Evolutionary conservation across 1,140 invertebrate genomes (phyloP).

Genomic region (Heterodera schachtii): DNA sequence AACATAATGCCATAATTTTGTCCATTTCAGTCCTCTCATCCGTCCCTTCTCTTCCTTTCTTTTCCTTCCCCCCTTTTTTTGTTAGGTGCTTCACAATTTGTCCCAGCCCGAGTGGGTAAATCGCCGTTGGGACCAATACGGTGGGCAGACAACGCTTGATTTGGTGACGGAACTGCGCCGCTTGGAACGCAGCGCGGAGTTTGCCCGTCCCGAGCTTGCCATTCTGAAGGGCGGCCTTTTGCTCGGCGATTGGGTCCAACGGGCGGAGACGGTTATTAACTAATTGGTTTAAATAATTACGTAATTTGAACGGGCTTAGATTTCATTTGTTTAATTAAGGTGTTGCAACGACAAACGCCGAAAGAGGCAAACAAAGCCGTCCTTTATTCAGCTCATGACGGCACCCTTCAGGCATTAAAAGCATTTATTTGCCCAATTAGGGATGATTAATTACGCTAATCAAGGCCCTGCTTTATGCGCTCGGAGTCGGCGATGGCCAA

Average conservation of each 20-base stretch:
- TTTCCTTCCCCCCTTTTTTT: too few relatives aligned
- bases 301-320: too few relatives aligned
- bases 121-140: slow-evolving; percentile 36
- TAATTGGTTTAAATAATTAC: too few relatives aligned
- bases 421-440: background rate
- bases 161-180: slow-evolving; percentile 39
- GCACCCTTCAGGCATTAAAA: slow-evolving; percentile 21
- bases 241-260: slow-evolving; percentile 45
- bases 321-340: too few relatives aligned
- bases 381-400: slow-evolving; percentile 27
- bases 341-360: slow-evolving; percentile 12
- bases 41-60: too few relatives aligned
- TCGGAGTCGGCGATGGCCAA: slow-evolving; percentile 2
- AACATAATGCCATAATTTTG: too few relatives aligned
- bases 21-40: too few relatives aligned
- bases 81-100: slow-evolving; percentile 30
- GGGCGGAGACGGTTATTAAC: slow-evolving; percentile 34
- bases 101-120: slow-evolving; percentile 29
- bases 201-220: slow-evolving; percentile 33
- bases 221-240: slow-evolving; percentile 43
- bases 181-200: slow-evolving; percentile 39
- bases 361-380: slow-evolving; percentile 29
- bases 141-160: slow-evolving; percentile 40
- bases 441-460: background rate
- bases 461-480: slow-evolving; percentile 13